Conservation (phyloP, 2,113 vertebrate species). For the Neopipo cinnamomea region DNA sequence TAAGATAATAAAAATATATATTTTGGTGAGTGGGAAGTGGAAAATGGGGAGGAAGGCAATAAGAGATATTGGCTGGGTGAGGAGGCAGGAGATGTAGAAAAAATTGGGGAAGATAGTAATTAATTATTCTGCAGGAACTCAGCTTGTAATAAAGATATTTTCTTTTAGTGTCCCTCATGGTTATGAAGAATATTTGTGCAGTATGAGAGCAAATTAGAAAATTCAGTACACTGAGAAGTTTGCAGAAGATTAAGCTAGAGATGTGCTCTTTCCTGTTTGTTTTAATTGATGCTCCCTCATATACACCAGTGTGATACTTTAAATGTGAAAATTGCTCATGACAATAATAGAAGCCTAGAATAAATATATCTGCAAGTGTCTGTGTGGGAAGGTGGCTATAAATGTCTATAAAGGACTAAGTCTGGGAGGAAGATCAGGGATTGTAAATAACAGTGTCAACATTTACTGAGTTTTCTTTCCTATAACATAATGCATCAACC, state of each 20-base stretch:
- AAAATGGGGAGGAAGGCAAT: not conserved
- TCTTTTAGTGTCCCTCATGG: not conserved
- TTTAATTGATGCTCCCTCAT: not conserved
- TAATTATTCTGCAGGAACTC: not conserved
- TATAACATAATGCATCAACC: not conserved
- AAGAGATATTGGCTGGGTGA: not conserved
- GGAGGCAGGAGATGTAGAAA: not conserved
- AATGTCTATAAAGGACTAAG: not conserved
- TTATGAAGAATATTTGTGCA: not conserved
- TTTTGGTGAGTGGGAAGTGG: not conserved
- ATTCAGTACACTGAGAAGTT: not conserved
- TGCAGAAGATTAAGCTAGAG: not conserved
- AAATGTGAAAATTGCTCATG: not conserved
- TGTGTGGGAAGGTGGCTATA: not conserved
- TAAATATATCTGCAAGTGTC: not conserved
- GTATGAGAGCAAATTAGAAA: not conserved
- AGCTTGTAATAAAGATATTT: not conserved
- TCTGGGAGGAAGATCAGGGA: not conserved
- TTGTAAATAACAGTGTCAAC: not conserved
- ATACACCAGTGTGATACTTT: not conserved
- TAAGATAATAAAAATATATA: not conserved
- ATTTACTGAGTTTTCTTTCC: not conserved
- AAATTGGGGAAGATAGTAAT: not conserved
- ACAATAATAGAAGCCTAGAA: not conserved
- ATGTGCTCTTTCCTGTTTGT: not conserved